These are phyloP conservation scores for Lasioglossum villosulum DNA, from an alignment of 2,888 invertebrate genomes.

Conservation along the genomic window DNA sequence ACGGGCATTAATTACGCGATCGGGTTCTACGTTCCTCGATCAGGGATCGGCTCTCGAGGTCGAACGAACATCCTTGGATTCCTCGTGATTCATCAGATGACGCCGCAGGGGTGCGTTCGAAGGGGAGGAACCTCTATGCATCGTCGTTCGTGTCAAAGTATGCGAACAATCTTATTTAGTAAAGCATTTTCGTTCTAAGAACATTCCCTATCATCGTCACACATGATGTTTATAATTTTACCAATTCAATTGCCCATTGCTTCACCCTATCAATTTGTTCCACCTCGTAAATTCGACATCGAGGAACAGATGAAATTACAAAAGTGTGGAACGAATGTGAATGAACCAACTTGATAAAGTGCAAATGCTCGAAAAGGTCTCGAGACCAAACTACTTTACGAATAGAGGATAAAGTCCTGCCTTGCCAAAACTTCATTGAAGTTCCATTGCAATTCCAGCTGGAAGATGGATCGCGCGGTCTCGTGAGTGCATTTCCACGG, in stretches of 20 bases:
- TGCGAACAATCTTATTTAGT: not conserved
- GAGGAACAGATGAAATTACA: not conserved
- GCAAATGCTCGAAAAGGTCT: not conserved
- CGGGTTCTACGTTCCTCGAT: slow-evolving; percentile 62
- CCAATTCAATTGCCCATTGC: too few relatives aligned
- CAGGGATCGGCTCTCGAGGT: slow-evolving; percentile 69
- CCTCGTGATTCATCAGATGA: slow-evolving; percentile 60
- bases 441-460: not conserved
- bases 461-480: slow-evolving; percentile 1
- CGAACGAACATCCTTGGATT: slow-evolving; percentile 55
- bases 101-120: slow-evolving; percentile 55
- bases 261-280: not conserved
- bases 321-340: not conserved
- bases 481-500: not conserved
- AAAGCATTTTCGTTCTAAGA: not conserved
- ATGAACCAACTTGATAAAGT: not conserved
- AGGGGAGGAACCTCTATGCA: not conserved
- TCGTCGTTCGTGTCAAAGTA: not conserved
- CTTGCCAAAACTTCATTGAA: not conserved
- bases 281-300: not conserved
- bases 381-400: not conserved
- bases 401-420: not conserved
- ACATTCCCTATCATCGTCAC: not conserved
- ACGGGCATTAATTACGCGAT: slow-evolving; percentile 81
- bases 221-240: too few relatives aligned